Evolutionary conservation across 2,113 vertebrate genomes (phyloP).

Genomic region (Maccullochella peelii): DNA sequence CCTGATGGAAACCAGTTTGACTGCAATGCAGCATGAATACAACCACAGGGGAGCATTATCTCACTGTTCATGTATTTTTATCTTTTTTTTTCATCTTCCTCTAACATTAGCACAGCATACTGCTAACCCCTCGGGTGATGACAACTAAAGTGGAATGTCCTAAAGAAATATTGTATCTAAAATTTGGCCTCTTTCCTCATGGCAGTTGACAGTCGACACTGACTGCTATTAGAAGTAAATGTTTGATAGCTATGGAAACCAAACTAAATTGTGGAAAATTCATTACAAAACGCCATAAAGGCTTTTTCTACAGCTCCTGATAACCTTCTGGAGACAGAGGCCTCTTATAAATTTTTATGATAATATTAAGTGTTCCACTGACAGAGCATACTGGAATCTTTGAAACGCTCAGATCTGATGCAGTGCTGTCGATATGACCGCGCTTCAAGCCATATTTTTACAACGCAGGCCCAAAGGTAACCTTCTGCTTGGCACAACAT

Average conservation of each 20-base stretch:
- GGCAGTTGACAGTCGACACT: constrained; percentile 19
- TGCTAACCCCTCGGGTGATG: constrained; percentile 27
- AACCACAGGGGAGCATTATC: constrained; percentile 64
- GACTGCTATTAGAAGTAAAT: constrained; percentile 50
- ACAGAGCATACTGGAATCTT: constrained; percentile 34
- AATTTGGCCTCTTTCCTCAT: constrained; percentile 42
- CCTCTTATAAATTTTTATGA: constrained; percentile 45
- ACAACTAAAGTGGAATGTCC: constrained; percentile 55
- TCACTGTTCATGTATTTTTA: constrained; percentile 50
- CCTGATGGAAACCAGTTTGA: constrained; percentile 75
- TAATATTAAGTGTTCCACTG: constrained; percentile 44
- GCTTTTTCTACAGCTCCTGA: constrained; percentile 43
- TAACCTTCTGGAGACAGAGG: constrained; percentile 42
- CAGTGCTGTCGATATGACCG: neutral
- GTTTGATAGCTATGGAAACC: constrained; percentile 62
- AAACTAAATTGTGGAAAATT: constrained; percentile 44
- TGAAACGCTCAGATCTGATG: constrained; percentile 26
- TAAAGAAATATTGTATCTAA: constrained; percentile 38
- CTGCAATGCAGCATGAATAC: constrained; percentile 38
- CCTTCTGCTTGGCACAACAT: constrained; percentile 37
- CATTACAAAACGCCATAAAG: constrained; percentile 37
- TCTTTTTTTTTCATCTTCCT: constrained; percentile 13
- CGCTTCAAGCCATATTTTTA: constrained; percentile 4
- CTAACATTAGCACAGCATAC: constrained; percentile 45
- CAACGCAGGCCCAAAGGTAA: constrained; percentile 35